Conservation (phyloP, 2,797 vertebrate genomes). For the Hypotaenidia philippensis region DNA sequence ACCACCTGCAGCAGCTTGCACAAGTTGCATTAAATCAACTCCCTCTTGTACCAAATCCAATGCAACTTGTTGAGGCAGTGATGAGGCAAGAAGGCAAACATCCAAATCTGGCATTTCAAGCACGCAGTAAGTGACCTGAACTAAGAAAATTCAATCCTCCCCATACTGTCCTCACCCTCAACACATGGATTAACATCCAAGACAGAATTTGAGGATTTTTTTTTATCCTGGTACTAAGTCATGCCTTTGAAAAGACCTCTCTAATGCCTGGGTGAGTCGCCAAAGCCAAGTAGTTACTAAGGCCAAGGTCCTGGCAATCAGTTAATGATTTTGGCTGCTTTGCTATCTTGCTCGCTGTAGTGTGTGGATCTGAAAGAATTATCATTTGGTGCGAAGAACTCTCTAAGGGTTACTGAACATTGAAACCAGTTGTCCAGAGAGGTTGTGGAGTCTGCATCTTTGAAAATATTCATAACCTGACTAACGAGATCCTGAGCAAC, state of each 20-base stretch:
- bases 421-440: not conserved
- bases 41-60: constrained; percentile 13
- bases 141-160: not conserved
- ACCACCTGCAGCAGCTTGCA: constrained; percentile 1
- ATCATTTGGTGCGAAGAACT: not conserved
- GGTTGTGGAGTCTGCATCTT: not conserved
- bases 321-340: not conserved
- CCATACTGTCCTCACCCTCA: not conserved
- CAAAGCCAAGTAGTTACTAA: not conserved
- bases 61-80: not conserved
- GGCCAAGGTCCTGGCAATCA: not conserved
- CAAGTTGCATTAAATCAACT: constrained; percentile 34
- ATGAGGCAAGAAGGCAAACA: not conserved
- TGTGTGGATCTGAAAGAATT: not conserved
- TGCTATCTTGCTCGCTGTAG: not conserved
- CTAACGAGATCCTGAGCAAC: not conserved
- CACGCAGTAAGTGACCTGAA: not conserved
- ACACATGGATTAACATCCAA: not conserved
- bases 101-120: not conserved
- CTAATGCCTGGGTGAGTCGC: not conserved
- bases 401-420: not conserved
- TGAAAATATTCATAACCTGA: not conserved
- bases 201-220: not conserved
- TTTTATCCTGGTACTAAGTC: not conserved
- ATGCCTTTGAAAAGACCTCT: not conserved